Percentiles rank a stretch among this genome's conserved stretches.
Evolutionary conservation across 2,797 vertebrate species (phyloP).

Genomic region (Taeniopygia guttata): DNA sequence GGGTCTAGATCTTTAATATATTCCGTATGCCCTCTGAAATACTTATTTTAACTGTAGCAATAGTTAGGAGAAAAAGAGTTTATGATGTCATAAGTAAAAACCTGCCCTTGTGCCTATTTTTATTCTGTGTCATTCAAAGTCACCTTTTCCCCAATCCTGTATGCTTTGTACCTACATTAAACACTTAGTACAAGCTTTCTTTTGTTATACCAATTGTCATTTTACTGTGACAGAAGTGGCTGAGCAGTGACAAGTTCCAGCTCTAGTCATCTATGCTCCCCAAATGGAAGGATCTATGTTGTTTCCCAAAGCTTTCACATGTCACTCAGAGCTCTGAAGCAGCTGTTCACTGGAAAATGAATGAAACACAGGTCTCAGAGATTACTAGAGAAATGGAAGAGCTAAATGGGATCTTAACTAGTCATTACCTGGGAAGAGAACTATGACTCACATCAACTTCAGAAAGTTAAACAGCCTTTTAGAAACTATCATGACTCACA

Average conservation of each 20-base stretch:
- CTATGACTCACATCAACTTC: slow-evolving; percentile 29
- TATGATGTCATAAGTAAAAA: not conserved
- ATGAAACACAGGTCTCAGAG: slow-evolving; percentile 27
- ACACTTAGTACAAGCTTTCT: not conserved
- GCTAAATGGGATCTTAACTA: slow-evolving; percentile 50
- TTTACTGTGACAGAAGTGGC: not conserved
- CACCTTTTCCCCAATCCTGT: not conserved
- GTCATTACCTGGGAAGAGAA: slow-evolving; percentile 56
- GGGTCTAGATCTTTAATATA: not conserved
- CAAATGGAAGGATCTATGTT: not conserved
- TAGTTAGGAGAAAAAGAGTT: not conserved
- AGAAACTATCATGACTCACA: slow-evolving; percentile 4
- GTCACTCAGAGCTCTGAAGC: slow-evolving; percentile 20
- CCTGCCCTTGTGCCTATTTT: not conserved
- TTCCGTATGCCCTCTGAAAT: not conserved
- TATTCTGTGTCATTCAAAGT: not conserved
- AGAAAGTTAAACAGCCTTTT: slow-evolving; percentile 35
- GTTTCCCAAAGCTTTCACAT: not conserved
- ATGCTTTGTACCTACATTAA: not conserved
- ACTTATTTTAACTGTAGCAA: not conserved
- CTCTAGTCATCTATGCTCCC: not conserved
- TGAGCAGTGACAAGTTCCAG: not conserved
- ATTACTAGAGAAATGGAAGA: slow-evolving; percentile 28
- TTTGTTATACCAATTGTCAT: not conserved
- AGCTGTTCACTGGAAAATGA: slow-evolving; percentile 38